Percentiles rank a stretch among this genome's conserved stretches.
Evolutionary conservation across 2,888 invertebrate species (phyloP).

Genomic region (Rhodophaea formosa): DNA sequence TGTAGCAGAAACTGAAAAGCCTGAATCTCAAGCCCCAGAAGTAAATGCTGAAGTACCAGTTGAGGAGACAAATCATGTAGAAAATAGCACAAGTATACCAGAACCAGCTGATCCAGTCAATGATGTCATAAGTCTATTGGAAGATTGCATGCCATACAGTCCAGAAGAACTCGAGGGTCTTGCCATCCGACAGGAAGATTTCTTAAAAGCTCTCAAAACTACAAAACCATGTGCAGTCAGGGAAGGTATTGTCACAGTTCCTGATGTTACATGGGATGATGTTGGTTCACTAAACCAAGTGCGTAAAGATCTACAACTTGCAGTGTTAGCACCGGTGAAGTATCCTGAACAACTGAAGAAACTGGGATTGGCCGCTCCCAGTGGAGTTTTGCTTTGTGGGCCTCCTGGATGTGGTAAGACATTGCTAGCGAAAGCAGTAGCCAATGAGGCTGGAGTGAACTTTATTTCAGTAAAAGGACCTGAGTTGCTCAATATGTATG

Average conservation of each 20-base stretch:
- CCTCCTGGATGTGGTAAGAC: slow-evolving; percentile 99
- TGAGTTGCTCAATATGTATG: slow-evolving; percentile 98
- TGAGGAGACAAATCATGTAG: slow-evolving; percentile 37
- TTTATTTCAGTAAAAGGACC: slow-evolving; percentile 99
- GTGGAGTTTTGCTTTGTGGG: slow-evolving; percentile 96
- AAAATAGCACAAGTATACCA: slow-evolving; percentile 29
- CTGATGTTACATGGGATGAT: slow-evolving; percentile 98
- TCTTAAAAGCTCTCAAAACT: slow-evolving; percentile 87
- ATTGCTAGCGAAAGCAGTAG: slow-evolving; percentile 97
- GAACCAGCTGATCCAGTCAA: slow-evolving; percentile 49
- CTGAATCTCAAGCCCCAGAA: slow-evolving; percentile 25
- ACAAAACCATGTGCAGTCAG: slow-evolving; percentile 96
- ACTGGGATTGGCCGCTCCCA: slow-evolving; percentile 90
- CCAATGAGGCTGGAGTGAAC: slow-evolving; percentile 99
- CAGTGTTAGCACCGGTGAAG: slow-evolving; percentile 95
- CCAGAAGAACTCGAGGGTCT: slow-evolving; percentile 83
- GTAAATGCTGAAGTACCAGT: slow-evolving; percentile 21
- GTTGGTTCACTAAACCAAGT: slow-evolving; percentile 95
- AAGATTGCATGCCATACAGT: slow-evolving; percentile 83
- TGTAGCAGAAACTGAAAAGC: slow-evolving; percentile 33
- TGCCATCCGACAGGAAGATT: slow-evolving; percentile 88
- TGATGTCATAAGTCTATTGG: slow-evolving; percentile 84
- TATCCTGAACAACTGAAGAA: slow-evolving; percentile 89
- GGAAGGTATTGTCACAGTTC: slow-evolving; percentile 98
- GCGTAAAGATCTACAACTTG: slow-evolving; percentile 92